phyloP scores from a whole-genome alignment of 2,888 invertebrate species.

The Drosophila mercatorum region DNA sequence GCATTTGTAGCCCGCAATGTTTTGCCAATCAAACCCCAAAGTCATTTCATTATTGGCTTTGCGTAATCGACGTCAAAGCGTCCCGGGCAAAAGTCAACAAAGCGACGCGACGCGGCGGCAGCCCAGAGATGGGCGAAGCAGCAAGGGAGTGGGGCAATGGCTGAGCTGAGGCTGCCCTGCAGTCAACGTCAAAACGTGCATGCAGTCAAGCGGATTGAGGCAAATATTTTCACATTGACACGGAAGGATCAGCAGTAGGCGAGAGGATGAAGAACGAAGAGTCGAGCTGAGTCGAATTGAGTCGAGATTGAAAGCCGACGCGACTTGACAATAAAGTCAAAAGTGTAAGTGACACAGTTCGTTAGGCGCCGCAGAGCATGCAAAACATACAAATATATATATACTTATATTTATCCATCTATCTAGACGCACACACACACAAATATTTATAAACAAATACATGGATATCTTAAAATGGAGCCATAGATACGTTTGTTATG shows the following conservation, averaged over 20 bases:
- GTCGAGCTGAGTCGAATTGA: conserved; percentile 24
- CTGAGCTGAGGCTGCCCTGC: conserved; percentile 50
- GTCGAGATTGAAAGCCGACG: conserved; percentile 55
- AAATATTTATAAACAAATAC: conserved; percentile 28
- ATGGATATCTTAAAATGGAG: conserved; percentile 33
- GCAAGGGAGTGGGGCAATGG: conserved; percentile 3
- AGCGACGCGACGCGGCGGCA: conserved; percentile 35
- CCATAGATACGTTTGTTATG: conserved; percentile 73
- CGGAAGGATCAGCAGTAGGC: conserved; percentile 61
- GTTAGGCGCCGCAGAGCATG: conserved; percentile 71
- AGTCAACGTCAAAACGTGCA: conserved; percentile 72
- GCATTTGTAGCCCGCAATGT: conserved; percentile 76
- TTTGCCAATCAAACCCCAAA: conserved; percentile 82
- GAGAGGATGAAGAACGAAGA: conserved; percentile 3
- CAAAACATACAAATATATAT: conserved; percentile 39
- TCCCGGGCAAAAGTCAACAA: conserved; percentile 77
- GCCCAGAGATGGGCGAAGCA: conserved; percentile 4
- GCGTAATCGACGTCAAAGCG: conserved; percentile 81
- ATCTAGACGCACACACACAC: conserved; percentile 16
- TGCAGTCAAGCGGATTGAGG: conserved; percentile 81
- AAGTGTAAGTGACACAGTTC: conserved; percentile 83
- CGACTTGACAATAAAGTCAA: conserved; percentile 71
- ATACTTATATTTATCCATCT: conserved; percentile 3
- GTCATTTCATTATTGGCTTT: conserved; percentile 83
- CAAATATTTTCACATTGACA: conserved; percentile 81